Percentiles rank a stretch among this genome's conserved stretches.
Evolutionary conservation across 2,113 vertebrate species (phyloP).

Genomic region (Natator depressus): DNA sequence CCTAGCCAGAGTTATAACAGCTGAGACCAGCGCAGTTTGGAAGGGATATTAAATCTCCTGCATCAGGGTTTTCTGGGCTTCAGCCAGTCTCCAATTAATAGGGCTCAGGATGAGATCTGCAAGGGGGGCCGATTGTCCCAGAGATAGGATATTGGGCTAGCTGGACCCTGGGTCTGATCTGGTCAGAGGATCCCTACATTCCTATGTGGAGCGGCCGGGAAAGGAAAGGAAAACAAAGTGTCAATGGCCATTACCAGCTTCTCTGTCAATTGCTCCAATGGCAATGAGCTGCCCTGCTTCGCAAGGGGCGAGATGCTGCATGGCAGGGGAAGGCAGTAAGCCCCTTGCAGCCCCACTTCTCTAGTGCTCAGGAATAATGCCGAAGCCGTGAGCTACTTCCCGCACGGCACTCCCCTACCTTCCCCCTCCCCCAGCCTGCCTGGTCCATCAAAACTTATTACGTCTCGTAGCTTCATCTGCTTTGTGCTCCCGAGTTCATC

Average conservation of each 20-base stretch:
- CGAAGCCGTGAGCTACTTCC: not conserved
- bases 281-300: not conserved
- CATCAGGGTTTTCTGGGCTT: not conserved
- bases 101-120: not conserved
- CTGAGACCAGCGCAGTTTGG: not conserved
- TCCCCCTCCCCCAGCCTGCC: rapidly evolving
- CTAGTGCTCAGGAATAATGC: not conserved
- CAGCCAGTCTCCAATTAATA: not conserved
- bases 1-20: not conserved
- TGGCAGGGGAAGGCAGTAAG: rapidly evolving
- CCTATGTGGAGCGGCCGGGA: not conserved
- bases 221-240: not conserved
- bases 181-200: not conserved
- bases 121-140: not conserved
- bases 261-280: not conserved
- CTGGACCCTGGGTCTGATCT: not conserved
- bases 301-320: no score
- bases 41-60: not conserved
- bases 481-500: not conserved
- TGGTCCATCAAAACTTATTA: rapidly evolving
- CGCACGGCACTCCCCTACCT: rapidly evolving
- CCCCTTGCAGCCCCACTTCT: not conserved
- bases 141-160: not conserved
- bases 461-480: rapidly evolving
- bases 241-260: not conserved